These are phyloP conservation scores for Tipula helvola DNA, from an alignment of 2,888 invertebrate genomes.

Conservation along the genomic window DNA sequence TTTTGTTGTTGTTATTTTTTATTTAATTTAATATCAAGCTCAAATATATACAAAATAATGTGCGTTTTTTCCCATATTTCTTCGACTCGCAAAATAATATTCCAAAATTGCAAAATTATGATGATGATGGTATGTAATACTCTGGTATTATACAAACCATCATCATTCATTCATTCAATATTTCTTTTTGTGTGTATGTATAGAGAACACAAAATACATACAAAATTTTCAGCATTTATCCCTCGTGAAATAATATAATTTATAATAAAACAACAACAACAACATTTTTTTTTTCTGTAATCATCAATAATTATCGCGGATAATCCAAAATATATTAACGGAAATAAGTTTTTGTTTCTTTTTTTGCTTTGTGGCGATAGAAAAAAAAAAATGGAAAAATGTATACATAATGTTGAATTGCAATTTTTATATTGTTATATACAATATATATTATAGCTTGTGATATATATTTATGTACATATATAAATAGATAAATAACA, in stretches of 20 bases:
- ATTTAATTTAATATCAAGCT: background rate
- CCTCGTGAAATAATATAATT: conserved; percentile 5
- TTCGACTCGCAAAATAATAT: background rate
- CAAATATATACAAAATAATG: background rate
- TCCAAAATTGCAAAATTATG: background rate
- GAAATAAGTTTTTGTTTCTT: background rate
- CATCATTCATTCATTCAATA: conserved; percentile 6
- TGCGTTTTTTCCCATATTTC: background rate
- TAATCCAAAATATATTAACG: conserved; percentile 9
- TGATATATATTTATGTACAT: background rate
- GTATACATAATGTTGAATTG: background rate
- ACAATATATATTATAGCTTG: background rate
- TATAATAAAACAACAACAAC: background rate
- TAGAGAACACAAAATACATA: background rate
- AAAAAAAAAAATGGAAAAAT: background rate
- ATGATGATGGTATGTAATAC: conserved; percentile 6
- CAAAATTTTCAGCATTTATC: background rate
- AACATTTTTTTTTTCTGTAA: background rate
- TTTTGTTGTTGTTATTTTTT: background rate
- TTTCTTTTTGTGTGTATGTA: background rate
- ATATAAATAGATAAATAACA: background rate
- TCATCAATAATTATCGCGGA: conserved; percentile 9
- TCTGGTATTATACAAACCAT: background rate
- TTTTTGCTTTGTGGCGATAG: background rate
- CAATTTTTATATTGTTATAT: background rate